Conservation (phyloP, 1,140 invertebrate genomes). For the Drosophila pseudoananassae region DNA sequence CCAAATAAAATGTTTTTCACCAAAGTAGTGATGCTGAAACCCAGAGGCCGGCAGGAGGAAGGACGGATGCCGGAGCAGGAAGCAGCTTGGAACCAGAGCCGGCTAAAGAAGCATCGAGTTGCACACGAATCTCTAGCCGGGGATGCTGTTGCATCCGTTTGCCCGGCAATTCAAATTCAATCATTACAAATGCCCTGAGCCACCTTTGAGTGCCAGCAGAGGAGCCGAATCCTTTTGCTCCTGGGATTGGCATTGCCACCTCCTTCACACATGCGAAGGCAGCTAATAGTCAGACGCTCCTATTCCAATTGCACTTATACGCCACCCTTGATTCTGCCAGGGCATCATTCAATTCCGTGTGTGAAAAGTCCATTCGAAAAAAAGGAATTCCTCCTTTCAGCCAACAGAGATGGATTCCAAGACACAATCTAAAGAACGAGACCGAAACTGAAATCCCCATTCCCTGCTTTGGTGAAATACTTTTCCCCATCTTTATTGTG, state of each 20-base stretch:
- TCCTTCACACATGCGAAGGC: conserved; percentile 34
- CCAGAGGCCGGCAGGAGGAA: neutral
- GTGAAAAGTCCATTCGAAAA: neutral
- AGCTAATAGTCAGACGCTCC: conserved; percentile 49
- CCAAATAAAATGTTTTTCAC: conserved; percentile 6
- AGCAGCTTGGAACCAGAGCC: conserved; percentile 1
- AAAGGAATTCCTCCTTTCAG: neutral
- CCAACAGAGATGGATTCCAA: conserved; percentile 1
- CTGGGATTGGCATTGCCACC: conserved; percentile 38
- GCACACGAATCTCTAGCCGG: conserved; percentile 32
- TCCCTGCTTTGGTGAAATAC: neutral
- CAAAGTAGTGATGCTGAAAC: neutral
- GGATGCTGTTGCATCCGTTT: conserved; percentile 8
- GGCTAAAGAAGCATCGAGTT: conserved; percentile 28
- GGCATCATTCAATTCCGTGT: conserved; percentile 13
- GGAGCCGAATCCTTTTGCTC: neutral
- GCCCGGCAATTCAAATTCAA: conserved; percentile 71
- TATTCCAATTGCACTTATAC: conserved; percentile 1
- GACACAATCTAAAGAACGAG: neutral
- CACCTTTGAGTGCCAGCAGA: conserved; percentile 39
- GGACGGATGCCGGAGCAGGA: neutral
- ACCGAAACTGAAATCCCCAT: neutral
- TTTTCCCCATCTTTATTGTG: neutral
- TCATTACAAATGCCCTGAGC: conserved; percentile 71
- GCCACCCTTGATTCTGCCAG: conserved; percentile 19